Evolutionary conservation across 2,888 invertebrate species (phyloP).

Genomic region (Mayetiola destructor): DNA sequence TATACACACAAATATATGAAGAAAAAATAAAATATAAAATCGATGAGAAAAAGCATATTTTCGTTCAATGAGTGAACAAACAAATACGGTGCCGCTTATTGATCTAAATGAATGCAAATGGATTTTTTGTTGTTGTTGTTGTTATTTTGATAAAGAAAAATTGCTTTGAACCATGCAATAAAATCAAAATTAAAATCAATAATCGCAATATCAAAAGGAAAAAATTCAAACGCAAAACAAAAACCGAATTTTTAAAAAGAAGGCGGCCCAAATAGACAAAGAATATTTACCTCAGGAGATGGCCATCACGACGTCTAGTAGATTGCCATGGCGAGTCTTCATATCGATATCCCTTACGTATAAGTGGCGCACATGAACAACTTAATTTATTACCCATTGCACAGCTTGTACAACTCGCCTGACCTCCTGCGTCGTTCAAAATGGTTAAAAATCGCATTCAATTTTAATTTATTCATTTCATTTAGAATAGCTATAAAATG

Average conservation of each 20-base stretch:
- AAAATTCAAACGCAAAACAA: too few species aligned
- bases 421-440: constrained; percentile 26
- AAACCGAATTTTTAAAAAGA: background rate
- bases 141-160: background rate
- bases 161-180: too few species aligned
- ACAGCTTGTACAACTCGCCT: constrained; percentile 39
- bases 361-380: constrained; percentile 91
- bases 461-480: background rate
- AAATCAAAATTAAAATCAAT: too few species aligned
- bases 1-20: constrained; percentile 5
- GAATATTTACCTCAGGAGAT: constrained; percentile 59
- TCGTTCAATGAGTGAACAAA: background rate
- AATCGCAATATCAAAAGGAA: too few species aligned
- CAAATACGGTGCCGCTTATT: background rate
- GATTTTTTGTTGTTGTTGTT: background rate
- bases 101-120: background rate
- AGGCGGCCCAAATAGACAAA: background rate
- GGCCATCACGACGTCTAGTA: constrained; percentile 68
- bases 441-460: background rate
- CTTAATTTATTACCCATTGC: constrained; percentile 95
- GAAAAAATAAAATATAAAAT: background rate
- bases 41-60: background rate
- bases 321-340: constrained; percentile 94
- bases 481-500: background rate
- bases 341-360: constrained; percentile 91